phyloP scores from a whole-genome alignment of 2,888 invertebrate genomes.

The Pachycephus smyrnensis region DNA sequence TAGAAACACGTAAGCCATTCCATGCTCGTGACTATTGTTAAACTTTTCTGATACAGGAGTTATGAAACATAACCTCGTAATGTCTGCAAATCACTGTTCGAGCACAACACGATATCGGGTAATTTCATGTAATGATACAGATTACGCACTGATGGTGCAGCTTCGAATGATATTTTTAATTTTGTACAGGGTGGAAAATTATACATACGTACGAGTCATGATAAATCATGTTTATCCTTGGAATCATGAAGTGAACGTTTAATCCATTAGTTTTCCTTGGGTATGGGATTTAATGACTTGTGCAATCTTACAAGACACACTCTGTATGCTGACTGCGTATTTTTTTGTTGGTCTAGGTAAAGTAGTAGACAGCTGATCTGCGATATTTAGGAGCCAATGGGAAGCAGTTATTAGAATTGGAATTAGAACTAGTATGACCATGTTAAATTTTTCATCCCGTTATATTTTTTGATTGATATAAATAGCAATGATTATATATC shows the following conservation, averaged over 20 bases:
- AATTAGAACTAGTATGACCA: background rate
- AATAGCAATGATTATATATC: background rate
- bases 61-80: constrained; percentile 27
- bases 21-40: background rate
- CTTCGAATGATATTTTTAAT: background rate
- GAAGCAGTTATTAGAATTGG: background rate
- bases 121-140: constrained; percentile 28
- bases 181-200: background rate
- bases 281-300: background rate
- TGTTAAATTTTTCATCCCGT: background rate
- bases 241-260: background rate
- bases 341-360: background rate
- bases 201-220: background rate
- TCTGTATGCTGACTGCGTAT: background rate
- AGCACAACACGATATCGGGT: constrained; percentile 24
- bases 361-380: background rate
- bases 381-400: background rate
- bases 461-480: background rate
- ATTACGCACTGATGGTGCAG: constrained; percentile 20
- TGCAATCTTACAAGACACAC: background rate
- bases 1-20: background rate
- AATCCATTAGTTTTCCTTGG: background rate
- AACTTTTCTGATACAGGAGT: background rate
- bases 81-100: constrained; percentile 17
- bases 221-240: background rate